phyloP scores from a whole-genome alignment of 2,113 vertebrate species.

The Todiramphus chloris region DNA sequence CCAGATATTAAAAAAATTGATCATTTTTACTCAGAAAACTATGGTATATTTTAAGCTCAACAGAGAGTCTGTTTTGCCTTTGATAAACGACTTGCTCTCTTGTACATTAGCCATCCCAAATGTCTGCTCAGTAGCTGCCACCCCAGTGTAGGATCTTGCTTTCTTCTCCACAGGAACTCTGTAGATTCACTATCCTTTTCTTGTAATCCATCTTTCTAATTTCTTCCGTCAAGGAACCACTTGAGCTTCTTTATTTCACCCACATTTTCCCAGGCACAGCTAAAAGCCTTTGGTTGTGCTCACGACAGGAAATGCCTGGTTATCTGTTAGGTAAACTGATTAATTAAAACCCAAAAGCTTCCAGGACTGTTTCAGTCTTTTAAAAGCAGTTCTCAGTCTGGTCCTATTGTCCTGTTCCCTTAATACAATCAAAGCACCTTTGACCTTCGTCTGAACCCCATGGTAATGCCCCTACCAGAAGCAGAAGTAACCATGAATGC shows the following conservation, averaged over 20 bases:
- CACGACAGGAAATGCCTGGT: slow-evolving; percentile 25
- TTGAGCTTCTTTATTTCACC: slow-evolving; percentile 9
- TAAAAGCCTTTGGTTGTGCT: neutral
- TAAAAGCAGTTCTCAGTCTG: neutral
- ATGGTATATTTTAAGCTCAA: neutral
- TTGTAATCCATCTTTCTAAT: neutral
- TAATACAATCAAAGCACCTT: neutral
- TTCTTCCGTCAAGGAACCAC: neutral
- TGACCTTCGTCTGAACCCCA: neutral
- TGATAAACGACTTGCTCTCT: neutral
- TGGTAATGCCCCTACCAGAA: neutral
- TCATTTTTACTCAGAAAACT: neutral
- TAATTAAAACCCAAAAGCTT: neutral
- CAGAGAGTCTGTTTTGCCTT: neutral
- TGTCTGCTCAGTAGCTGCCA: neutral
- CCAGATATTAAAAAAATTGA: neutral
- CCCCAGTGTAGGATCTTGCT: neutral
- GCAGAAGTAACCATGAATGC: neutral
- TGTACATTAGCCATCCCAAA: neutral
- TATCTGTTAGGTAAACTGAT: slow-evolving; percentile 16
- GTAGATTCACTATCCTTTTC: neutral
- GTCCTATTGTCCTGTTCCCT: neutral
- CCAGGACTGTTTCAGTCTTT: neutral
- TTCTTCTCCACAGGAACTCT: neutral
- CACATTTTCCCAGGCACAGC: slow-evolving; percentile 16